phyloP scores from a whole-genome alignment of 2,888 invertebrate genomes.

The Lasioglossum pauxillum region DNA sequence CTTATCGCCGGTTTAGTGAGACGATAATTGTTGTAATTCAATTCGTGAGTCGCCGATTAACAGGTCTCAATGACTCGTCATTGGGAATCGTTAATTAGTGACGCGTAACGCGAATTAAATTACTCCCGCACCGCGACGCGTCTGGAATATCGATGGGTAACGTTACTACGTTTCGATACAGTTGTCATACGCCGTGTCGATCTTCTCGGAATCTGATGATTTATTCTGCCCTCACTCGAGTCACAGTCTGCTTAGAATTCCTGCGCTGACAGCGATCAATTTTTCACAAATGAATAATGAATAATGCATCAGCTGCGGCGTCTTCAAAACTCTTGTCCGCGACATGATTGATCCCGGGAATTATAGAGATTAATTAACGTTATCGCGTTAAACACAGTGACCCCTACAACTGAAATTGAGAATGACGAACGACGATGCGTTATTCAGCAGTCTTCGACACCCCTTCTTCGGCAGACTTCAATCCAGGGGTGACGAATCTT shows the following conservation, averaged over 20 bases:
- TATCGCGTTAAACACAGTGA: background rate
- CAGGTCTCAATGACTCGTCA: slow-evolving; percentile 50
- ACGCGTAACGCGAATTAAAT: slow-evolving; percentile 29
- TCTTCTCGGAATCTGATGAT: background rate
- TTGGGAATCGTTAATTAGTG: slow-evolving; percentile 51
- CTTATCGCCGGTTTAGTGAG: background rate
- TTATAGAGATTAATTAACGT: background rate
- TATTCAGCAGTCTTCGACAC: background rate
- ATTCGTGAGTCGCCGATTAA: slow-evolving; percentile 34
- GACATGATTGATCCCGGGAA: background rate
- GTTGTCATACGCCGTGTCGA: background rate
- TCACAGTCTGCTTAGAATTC: slow-evolving; percentile 22
- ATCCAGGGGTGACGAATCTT: too few species aligned
- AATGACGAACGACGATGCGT: background rate
- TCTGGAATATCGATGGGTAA: background rate
- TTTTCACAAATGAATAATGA: background rate
- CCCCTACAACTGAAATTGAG: background rate
- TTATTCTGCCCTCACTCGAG: background rate
- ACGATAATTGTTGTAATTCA: slow-evolving; percentile 25
- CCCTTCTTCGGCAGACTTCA: background rate
- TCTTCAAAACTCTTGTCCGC: background rate
- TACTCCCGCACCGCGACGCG: background rate
- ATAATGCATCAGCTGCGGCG: background rate
- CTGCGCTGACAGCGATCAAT: background rate
- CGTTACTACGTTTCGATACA: background rate